Percentiles rank a stretch among this genome's conserved stretches.
These are phyloP conservation scores for Drosophila pseudotalamancana DNA, from an alignment of 2,888 invertebrate species.

Conservation along the genomic window DNA sequence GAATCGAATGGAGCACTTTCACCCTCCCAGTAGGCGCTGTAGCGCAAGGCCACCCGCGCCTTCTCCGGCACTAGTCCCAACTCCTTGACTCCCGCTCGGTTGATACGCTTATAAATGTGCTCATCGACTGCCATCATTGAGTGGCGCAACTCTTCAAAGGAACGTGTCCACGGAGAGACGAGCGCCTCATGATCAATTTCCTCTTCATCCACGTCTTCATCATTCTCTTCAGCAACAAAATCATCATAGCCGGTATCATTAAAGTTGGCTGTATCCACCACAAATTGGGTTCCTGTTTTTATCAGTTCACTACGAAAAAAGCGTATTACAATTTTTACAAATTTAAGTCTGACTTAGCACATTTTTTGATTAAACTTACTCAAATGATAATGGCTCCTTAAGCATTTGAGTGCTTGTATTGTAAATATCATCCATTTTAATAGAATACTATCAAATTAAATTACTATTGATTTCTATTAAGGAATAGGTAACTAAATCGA, in stretches of 20 bases:
- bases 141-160: constrained; percentile 77
- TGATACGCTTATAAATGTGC: constrained; percentile 75
- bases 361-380: constrained; percentile 34
- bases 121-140: constrained; percentile 76
- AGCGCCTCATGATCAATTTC: constrained; percentile 40
- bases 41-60: constrained; percentile 80
- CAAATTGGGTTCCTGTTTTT: constrained; percentile 67
- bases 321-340: background rate
- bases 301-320: constrained; percentile 40
- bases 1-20: constrained; percentile 83
- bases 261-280: constrained; percentile 74
- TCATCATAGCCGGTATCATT: constrained; percentile 69
- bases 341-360: background rate
- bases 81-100: constrained; percentile 59
- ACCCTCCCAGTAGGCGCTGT: constrained; percentile 83
- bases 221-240: constrained; percentile 64
- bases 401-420: constrained; percentile 36
- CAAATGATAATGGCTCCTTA: constrained; percentile 47
- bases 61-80: constrained; percentile 70
- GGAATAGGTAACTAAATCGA: too few relatives aligned
- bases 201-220: constrained; percentile 47
- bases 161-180: constrained; percentile 81
- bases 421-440: constrained; percentile 28
- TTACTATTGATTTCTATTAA: background rate
- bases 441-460: background rate